phyloP scores from a whole-genome alignment of 2,113 vertebrate species.

The Phrynosoma platyrhinos region DNA sequence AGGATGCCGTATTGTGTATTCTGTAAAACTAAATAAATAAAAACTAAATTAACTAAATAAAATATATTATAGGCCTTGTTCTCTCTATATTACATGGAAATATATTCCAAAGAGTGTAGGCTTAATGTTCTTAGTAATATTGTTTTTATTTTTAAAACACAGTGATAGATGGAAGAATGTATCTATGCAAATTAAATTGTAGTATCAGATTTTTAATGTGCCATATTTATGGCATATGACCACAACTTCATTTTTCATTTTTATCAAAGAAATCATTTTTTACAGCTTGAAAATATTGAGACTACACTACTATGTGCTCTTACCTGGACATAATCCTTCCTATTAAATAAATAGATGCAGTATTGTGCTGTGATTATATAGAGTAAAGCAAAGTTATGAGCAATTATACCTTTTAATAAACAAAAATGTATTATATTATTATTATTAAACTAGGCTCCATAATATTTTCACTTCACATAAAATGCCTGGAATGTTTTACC shows the following conservation, averaged over 20 bases:
- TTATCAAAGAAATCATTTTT: background rate
- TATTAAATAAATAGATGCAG: background rate
- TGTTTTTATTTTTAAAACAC: slow-evolving; percentile 22
- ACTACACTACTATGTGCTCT: background rate
- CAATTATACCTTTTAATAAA: background rate
- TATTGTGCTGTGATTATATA: background rate
- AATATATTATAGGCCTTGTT: slow-evolving; percentile 1
- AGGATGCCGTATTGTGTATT: slow-evolving; percentile 37
- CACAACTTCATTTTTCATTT: background rate
- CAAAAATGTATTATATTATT: too few relatives aligned
- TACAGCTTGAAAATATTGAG: background rate
- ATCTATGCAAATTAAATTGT: background rate
- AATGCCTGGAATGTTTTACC: background rate
- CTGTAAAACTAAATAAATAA: too few relatives aligned
- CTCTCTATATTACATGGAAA: background rate
- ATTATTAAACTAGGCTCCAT: background rate
- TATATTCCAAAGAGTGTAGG: background rate
- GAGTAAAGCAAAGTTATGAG: slow-evolving; percentile 3
- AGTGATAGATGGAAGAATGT: background rate
- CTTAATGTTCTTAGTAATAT: background rate
- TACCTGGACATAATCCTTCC: background rate
- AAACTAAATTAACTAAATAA: too few relatives aligned
- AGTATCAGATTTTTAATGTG: background rate
- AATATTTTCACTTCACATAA: background rate
- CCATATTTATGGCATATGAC: background rate